A percentile compares a stretch with the other conserved stretches of the same genome.
Evolutionary conservation across 2,888 invertebrate species (phyloP).

Genomic region (Drosophila subsilvestris): DNA sequence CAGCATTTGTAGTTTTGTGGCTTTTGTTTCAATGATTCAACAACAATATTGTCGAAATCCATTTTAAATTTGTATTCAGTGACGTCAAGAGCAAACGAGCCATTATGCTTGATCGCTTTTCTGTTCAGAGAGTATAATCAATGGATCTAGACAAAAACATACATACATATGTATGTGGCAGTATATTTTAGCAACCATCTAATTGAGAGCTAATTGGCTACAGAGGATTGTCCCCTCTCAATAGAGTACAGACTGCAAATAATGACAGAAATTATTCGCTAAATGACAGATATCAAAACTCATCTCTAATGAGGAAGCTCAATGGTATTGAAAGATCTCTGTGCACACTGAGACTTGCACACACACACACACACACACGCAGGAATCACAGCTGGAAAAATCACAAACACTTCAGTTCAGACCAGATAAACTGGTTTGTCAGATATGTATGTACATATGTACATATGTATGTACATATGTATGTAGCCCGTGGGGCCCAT

Average conservation of each 20-base stretch:
- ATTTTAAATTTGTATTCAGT: not conserved
- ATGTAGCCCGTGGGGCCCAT: not conserved
- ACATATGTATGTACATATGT: no score
- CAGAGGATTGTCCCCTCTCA: constrained; percentile 38
- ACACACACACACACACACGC: not conserved
- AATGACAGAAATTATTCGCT: constrained; percentile 23
- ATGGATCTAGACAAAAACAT: not conserved
- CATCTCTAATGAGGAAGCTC: constrained; percentile 66
- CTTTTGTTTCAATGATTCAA: not conserved
- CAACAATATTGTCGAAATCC: not conserved
- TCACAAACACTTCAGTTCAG: constrained; percentile 50
- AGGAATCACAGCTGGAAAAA: constrained; percentile 47
- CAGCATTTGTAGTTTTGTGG: constrained; percentile 15
- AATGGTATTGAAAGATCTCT: constrained; percentile 16
- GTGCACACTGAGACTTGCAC: constrained; percentile 4
- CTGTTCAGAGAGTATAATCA: not conserved
- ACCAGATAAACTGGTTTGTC: constrained; percentile 70
- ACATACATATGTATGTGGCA: constrained; percentile 1
- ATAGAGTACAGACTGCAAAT: constrained; percentile 30
- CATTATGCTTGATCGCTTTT: not conserved
- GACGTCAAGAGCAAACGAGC: not conserved
- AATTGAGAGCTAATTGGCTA: constrained; percentile 61
- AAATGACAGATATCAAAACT: constrained; percentile 56
- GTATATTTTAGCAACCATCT: constrained; percentile 35
- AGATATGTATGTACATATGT: constrained; percentile 6